Conservation (phyloP, 2,888 invertebrate species). For the Danaus chrysippus region DNA sequence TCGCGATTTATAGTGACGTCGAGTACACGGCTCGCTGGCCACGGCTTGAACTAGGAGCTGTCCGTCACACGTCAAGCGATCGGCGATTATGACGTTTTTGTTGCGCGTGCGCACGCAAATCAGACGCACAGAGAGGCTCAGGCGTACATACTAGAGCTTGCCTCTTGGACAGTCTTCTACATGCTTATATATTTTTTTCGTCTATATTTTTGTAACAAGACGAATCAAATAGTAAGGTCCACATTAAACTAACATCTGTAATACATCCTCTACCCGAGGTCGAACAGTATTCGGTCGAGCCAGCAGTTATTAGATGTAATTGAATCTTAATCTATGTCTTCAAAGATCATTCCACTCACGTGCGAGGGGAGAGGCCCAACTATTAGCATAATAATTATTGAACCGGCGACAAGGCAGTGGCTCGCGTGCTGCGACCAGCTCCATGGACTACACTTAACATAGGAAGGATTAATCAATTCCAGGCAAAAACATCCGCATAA, state of each 20-base stretch:
- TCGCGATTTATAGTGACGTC: conserved; percentile 23
- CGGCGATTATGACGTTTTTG: conserved; percentile 64
- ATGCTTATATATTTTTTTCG: no score
- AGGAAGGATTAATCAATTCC: conserved; percentile 38
- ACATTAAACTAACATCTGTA: no score
- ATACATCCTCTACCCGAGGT: no score
- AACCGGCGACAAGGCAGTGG: conserved; percentile 53
- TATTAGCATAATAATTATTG: conserved; percentile 74
- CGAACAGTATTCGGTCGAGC: background rate
- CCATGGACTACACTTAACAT: conserved; percentile 17
- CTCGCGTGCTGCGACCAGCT: conserved; percentile 47
- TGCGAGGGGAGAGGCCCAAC: conserved; percentile 57
- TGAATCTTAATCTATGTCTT: conserved; percentile 27
- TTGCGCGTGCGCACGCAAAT: conserved; percentile 63
- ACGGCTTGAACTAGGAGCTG: conserved; percentile 37
- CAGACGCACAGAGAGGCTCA: conserved; percentile 31
- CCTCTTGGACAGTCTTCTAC: no score
- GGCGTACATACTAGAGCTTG: no score
- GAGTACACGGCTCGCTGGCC: conserved; percentile 31
- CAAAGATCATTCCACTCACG: conserved; percentile 49
- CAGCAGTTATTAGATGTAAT: conserved; percentile 7
- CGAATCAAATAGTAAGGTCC: no score
- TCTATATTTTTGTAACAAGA: no score
- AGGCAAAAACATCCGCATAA: conserved; percentile 36
- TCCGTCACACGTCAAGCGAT: conserved; percentile 56